Percentiles rank a stretch among this genome's conserved stretches.
phyloP scores from a whole-genome alignment of 2,888 invertebrate genomes.

The Tetheella fluctuosa region DNA sequence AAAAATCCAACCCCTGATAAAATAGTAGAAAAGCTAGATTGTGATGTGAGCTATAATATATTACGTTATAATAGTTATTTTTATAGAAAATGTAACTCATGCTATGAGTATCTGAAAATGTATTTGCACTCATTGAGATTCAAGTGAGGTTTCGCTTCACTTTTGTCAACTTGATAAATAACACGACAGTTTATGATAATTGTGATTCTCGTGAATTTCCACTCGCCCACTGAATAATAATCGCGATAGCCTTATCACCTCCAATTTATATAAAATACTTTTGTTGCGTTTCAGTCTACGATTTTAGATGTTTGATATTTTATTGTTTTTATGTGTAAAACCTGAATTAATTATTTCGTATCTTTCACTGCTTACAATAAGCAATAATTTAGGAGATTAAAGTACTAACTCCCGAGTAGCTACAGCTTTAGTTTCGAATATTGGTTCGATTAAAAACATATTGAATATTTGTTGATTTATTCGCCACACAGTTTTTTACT shows the following conservation, averaged over 20 bases:
- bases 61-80: not conserved
- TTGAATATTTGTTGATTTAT: no score
- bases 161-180: conserved; percentile 5
- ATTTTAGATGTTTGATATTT: no score
- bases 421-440: no score
- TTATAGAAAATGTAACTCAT: not conserved
- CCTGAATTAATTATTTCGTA: not conserved
- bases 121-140: no score
- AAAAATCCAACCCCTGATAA: no score
- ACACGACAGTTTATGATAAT: conserved; percentile 1
- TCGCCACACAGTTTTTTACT: no score
- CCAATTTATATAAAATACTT: not conserved
- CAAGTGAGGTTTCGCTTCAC: conserved; percentile 6
- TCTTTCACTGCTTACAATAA: not conserved
- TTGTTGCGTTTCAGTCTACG: not conserved
- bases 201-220: not conserved
- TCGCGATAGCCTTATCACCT: not conserved
- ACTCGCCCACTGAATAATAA: not conserved
- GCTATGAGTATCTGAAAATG: not conserved
- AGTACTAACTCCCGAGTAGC: no score
- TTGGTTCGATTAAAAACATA: no score
- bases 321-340: not conserved
- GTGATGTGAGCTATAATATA: no score
- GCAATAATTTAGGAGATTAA: no score
- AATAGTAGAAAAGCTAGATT: no score